Evolutionary conservation across 2,888 invertebrate species (phyloP), one percentile per base, ranked within the genome.

Genomic region (Mactromeris polynyma): DNA sequence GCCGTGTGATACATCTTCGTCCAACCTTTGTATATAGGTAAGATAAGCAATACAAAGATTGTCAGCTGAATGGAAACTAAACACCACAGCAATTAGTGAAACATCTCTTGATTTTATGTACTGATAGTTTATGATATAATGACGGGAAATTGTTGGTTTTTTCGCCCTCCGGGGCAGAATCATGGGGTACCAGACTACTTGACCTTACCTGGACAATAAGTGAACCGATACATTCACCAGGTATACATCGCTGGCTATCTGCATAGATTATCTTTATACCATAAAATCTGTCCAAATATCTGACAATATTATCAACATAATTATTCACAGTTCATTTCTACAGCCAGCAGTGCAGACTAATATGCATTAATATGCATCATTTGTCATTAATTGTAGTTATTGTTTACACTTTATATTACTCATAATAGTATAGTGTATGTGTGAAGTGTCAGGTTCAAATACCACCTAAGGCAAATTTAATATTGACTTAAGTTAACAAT

Each of bases 61-160:
- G 33, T 33, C 73, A 73, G 17, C 17, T 73, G 31, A 36, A 36
- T 14, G 36, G 36, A 14, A 73, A 73, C 36, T 36, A 9, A 9
- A 73, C 73, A 73, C 73, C 73, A 33, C 36, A 33, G 73, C 73
- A 73, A 73, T 73, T 73, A 73, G 73, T 73, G 36, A 36, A 33
- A 73, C 73, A 36, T 33, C 73, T 7, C 31, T 73, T 33, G 31
- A 73, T 73, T 36, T 73, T 14, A 73, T 73, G 14, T 73, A 36
- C 26, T 26, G n/a, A 33, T 73, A 73, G 36, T 33, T 36, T 19
- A 73, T 73, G 73, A 73, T 73, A 73, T 73, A 73, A 73, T 73
- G 73, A 73, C 19, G 17, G 2, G 33, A 36, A 19, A 73, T 33
- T 36, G n/a, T 19, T 2, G 4, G 73, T 36, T 73, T 11, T 17